These are phyloP conservation scores for Gonatopus flavifemur DNA, from an alignment of 1,140 invertebrate species.

Conservation along the genomic window DNA sequence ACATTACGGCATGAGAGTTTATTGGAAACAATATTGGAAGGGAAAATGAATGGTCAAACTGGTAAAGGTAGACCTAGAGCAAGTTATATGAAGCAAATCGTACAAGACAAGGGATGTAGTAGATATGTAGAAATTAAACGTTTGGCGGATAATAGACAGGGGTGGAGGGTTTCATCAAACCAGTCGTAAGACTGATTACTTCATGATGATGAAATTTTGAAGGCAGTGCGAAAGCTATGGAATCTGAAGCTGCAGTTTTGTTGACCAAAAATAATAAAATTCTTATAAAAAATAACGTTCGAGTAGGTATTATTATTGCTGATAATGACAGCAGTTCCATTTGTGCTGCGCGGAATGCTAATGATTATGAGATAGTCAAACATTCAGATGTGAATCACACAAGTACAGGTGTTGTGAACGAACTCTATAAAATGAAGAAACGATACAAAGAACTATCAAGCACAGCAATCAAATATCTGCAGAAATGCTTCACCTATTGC, in stretches of 20 bases:
- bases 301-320: background rate
- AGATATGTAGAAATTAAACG: too few relatives aligned
- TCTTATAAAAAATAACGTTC: background rate
- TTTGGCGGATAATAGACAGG: too few relatives aligned
- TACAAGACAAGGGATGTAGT: too few relatives aligned
- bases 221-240: slow-evolving; percentile 1
- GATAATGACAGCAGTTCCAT: slow-evolving; percentile 2
- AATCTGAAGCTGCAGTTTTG: background rate
- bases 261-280: background rate
- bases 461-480: background rate
- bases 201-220: background rate
- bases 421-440: slow-evolving; percentile 2
- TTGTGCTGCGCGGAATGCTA: background rate
- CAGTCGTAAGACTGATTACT: too few relatives aligned
- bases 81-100: too few relatives aligned
- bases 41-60: too few relatives aligned
- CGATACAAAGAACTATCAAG: background rate
- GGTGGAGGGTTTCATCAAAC: too few relatives aligned
- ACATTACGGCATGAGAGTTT: too few relatives aligned
- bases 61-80: too few relatives aligned
- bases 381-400: background rate
- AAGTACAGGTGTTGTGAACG: background rate
- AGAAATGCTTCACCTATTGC: background rate
- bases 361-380: background rate
- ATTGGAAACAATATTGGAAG: too few relatives aligned